phyloP scores from a whole-genome alignment of 2,113 vertebrate genomes.

The Corythaixoides concolor region DNA sequence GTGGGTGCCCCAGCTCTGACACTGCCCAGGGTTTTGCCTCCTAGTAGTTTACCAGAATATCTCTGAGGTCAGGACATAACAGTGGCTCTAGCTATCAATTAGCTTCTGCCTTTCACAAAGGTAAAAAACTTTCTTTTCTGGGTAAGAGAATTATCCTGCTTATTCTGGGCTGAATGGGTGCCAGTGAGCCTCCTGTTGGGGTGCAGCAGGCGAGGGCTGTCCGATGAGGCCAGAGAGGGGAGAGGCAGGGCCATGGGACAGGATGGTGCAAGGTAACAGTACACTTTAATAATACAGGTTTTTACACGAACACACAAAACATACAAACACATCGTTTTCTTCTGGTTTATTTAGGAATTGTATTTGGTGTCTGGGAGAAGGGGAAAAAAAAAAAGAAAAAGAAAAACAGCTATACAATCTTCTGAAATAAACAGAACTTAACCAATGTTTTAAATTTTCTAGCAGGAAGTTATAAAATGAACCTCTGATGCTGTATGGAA shows the following conservation, averaged over 20 bases:
- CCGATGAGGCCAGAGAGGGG: accelerated
- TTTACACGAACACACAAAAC: background rate
- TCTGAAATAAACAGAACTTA: background rate
- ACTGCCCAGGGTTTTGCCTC: background rate
- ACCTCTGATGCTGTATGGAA: background rate
- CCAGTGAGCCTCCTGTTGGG: background rate
- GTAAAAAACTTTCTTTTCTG: background rate
- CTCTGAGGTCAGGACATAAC: background rate
- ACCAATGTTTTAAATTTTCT: background rate
- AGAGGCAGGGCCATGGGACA: accelerated
- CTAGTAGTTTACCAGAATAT: background rate
- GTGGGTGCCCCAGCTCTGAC: background rate
- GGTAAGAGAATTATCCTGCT: background rate
- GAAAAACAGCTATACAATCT: background rate
- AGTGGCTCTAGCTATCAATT: background rate
- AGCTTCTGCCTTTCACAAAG: background rate
- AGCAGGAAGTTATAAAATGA: background rate
- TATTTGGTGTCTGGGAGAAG: background rate
- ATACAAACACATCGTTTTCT: background rate
- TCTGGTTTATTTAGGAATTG: background rate
- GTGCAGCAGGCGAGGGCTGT: accelerated
- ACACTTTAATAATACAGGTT: background rate
- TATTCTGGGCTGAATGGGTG: background rate
- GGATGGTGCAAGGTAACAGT: background rate
- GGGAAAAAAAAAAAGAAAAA: background rate